Base-by-base conservation (phyloP, 2,113 vertebrate species). In the Hippocampus barbouri region DNA sequence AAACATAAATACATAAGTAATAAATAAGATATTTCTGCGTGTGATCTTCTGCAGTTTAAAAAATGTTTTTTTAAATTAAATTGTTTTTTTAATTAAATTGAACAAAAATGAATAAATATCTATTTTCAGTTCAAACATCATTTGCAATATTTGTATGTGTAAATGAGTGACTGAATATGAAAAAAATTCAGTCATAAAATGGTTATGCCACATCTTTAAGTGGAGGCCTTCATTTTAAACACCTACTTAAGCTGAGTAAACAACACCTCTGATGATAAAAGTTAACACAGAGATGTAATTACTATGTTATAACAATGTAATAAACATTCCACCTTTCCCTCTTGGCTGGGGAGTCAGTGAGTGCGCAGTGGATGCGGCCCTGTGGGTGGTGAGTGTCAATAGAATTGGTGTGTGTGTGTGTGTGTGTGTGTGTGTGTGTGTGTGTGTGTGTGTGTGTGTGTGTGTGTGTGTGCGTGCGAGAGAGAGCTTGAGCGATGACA, bases 341-440 rank as follows among this genome's bases (percentile, higher is more conserved):
- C 79, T 82, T 71, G 1, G 63, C 34, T 60, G 61, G 71, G 77
- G 81, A 66, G 83, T 80, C 87, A 79, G 75, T 82, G 77, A 75
- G 82, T 83, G 83, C 74, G 78, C 84, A 82, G 82, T 74, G 78
- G 84, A 82, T 83, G 82, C 23, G 8, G 88, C 86, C 85, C 83
- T 83, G 82, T 86, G 87, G 90, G 87, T 84, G 77, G 85, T 76
- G 51, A 85, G 89, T 89, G 88, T 90, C 89, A 89, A 89, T 90
- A 87, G 84, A 82, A 86, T 84, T 82, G 84, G 77, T 86, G 81
- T 81, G 86, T 25, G 56, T 51, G 47, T 6, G 45, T 20, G 16
- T 47, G 45, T 47, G 45, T 12, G 87, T 84, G 79, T 86, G 82
- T 80, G 86, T 10, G 54, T 81, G 85, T 10, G 86, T 83, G 77